Evolutionary conservation across 2,113 vertebrate species (phyloP).

Genomic region (Argyrosomus japonicus): DNA sequence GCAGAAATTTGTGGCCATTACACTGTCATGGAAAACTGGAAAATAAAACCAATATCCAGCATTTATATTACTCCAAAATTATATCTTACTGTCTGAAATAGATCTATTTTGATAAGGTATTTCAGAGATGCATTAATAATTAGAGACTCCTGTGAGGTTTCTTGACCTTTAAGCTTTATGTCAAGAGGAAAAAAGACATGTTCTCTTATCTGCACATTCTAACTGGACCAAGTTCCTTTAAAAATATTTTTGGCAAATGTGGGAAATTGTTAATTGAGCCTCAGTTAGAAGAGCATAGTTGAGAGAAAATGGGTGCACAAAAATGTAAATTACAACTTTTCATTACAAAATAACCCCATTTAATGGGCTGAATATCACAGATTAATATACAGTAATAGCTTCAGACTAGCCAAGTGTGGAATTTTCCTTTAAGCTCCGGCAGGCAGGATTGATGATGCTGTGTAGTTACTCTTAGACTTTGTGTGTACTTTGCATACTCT

Average conservation of each 20-base stretch:
- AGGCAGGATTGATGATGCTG: slow-evolving; percentile 37
- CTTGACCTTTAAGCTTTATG: neutral
- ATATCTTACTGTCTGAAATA: neutral
- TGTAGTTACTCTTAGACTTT: slow-evolving; percentile 31
- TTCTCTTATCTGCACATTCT: neutral
- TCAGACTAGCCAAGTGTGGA: slow-evolving; percentile 45
- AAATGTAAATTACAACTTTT: slow-evolving; percentile 29
- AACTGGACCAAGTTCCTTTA: neutral
- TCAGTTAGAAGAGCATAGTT: neutral
- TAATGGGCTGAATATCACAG: slow-evolving; percentile 23
- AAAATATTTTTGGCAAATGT: slow-evolving; percentile 19
- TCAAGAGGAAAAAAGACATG: neutral
- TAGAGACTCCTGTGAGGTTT: neutral
- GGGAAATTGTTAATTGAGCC: slow-evolving; percentile 8
- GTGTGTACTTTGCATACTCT: slow-evolving; percentile 31
- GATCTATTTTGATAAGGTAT: neutral
- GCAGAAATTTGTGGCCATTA: neutral
- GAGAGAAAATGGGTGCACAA: slow-evolving; percentile 11
- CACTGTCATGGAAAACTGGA: neutral
- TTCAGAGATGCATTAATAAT: neutral
- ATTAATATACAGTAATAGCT: slow-evolving; percentile 51
- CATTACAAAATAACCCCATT: slow-evolving; percentile 26
- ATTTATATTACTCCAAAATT: neutral
- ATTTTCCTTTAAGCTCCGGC: slow-evolving; percentile 50
- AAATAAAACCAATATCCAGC: neutral